Evolutionary conservation across 2,888 invertebrate genomes (phyloP).

Genomic region (Platycheirus rosarum): DNA sequence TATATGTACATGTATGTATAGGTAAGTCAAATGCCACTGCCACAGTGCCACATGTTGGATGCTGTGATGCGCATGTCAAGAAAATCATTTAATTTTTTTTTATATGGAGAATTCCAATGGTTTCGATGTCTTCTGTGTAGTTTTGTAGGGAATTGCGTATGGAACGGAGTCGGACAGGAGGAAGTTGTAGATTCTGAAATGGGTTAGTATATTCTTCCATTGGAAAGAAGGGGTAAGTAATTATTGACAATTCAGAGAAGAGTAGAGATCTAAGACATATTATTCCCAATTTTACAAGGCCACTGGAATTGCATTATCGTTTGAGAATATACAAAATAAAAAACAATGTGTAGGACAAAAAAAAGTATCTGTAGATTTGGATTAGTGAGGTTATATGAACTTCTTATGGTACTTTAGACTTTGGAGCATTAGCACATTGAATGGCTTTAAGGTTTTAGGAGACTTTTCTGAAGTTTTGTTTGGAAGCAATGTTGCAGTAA

Average conservation of each 20-base stretch:
- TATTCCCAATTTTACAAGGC: constrained; percentile 64
- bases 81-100: neutral
- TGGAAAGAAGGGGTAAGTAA: constrained; percentile 14
- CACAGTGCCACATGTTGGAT: constrained; percentile 64
- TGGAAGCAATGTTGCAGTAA: constrained; percentile 33
- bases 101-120: constrained; percentile 14
- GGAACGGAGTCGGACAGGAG: neutral
- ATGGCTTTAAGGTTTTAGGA: constrained; percentile 25
- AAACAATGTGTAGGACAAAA: constrained; percentile 6
- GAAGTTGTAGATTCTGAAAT: neutral
- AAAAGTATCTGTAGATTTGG: constrained; percentile 9
- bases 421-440: constrained; percentile 29
- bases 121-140: constrained; percentile 5
- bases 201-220: constrained; percentile 23
- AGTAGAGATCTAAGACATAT: constrained; percentile 21
- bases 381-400: constrained; percentile 16
- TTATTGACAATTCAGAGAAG: neutral
- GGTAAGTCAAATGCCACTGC: neutral
- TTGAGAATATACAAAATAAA: neutral
- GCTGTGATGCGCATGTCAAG: constrained; percentile 40
- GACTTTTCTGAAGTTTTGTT: constrained; percentile 15
- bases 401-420: constrained; percentile 26
- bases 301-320: constrained; percentile 47
- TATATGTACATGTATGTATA: no score
- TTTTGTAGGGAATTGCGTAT: constrained; percentile 3